Base-by-base conservation (phyloP, 37 sponge, comb jelly and placozoan species). In the Amphimedon queenslandica region DNA sequence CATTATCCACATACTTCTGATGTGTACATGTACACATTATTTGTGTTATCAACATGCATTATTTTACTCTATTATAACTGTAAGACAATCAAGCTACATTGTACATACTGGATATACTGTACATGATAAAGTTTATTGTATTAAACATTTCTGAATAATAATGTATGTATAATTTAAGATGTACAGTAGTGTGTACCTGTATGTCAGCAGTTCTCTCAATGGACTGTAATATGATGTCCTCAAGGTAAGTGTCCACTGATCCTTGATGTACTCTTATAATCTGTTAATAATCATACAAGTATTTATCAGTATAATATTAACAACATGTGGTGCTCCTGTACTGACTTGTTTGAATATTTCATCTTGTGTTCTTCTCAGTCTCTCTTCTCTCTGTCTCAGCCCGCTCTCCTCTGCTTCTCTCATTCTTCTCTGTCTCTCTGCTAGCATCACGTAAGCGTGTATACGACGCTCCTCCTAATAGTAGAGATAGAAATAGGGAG, bases 361-460 rank as follows among this genome's bases (percentile, higher is more conserved):
- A 57, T 97, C 98, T 65, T 97, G 92, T 69, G 57, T 79, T 29
- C 92, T 58, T 23, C 98, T 61, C 28, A 90, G 57, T 57, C 94
- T 65, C 82, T 97, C 98, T 80, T 97, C 98, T 2, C 83, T 72
- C 64, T 97, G 98, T 56, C 98, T 77, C 67, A 40, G 63, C 27
- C 98, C 98, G 64, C 98, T 93, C 82, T 97, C 98, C 87, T 97
- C 98, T 5, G 98, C 98, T 82, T 97, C 98, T 58, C 91, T 47
- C 87, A 93, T 90, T 21, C 98, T 64, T 25, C 98, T 56, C 82
- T 90, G 77, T 34, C 94, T 76, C 70, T 93, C 94, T 0, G 98
- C 98, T 71, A 97, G 56, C 86, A 93, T 77, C 27, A 87, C 92
- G 61, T 90, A 91, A 0, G 98, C 98, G 51, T 89, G 87, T 20